A percentile compares a stretch with the other conserved stretches of the same genome.
phyloP scores from a whole-genome alignment of 2,113 vertebrate species.

The Podarcis cretensis region DNA sequence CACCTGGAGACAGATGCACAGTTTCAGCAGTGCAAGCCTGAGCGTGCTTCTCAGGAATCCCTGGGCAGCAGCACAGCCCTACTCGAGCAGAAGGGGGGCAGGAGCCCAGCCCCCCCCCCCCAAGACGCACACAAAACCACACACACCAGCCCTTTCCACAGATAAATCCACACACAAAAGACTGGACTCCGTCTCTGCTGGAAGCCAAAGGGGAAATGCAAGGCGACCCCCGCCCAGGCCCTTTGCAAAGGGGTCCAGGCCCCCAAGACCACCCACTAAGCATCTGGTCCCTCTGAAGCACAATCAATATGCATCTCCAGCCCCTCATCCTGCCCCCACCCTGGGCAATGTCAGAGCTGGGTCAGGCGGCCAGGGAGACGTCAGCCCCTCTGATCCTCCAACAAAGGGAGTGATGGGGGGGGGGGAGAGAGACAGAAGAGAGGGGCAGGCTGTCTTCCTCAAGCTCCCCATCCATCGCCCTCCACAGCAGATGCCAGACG shows the following conservation, averaged over 20 bases:
- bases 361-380: conserved; percentile 1
- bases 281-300: neutral
- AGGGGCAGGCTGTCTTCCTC: neutral
- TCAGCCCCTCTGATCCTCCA: conserved; percentile 32
- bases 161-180: neutral
- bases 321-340: neutral
- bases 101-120: too few species aligned
- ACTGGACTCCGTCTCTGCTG: too few species aligned
- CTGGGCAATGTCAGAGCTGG: neutral
- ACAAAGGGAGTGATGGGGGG: neutral
- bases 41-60: neutral
- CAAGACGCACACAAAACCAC: neutral
- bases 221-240: neutral
- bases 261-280: neutral
- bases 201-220: neutral
- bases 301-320: neutral
- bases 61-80: conserved; percentile 10
- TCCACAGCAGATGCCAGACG: neutral
- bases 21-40: conserved; percentile 47
- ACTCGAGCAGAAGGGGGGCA: neutral
- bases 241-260: neutral
- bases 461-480: neutral
- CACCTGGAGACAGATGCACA: conserved; percentile 40
- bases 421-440: neutral
- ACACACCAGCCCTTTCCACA: neutral